phyloP scores from a whole-genome alignment of 2,888 invertebrate species.

The Eupithecia dodoneata region DNA sequence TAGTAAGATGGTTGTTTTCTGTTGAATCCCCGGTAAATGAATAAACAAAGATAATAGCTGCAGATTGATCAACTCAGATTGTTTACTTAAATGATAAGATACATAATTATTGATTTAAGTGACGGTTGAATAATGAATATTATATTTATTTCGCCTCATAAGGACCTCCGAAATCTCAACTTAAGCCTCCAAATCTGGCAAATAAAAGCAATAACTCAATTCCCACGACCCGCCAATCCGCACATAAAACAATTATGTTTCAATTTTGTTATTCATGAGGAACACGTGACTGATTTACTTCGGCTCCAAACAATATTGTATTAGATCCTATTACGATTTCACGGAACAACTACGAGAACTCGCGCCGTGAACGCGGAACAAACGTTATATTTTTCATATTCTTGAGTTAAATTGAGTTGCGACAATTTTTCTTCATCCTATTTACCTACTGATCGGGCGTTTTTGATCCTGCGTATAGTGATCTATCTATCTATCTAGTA shows the following conservation, averaged over 20 bases:
- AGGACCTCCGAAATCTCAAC: neutral
- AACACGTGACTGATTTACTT: constrained; percentile 48
- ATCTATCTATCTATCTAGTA: neutral
- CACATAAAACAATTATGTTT: constrained; percentile 47
- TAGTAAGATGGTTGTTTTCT: too few relatives aligned
- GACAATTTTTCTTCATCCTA: neutral
- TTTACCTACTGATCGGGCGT: neutral
- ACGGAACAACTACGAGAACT: constrained; percentile 4
- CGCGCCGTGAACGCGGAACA: neutral
- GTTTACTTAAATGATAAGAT: too few relatives aligned
- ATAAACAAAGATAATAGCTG: too few relatives aligned
- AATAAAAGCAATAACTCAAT: constrained; percentile 18
- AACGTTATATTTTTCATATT: neutral
- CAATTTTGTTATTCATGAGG: constrained; percentile 58
- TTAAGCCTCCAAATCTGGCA: constrained; percentile 1
- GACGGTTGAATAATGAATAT: neutral
- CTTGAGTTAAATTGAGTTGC: neutral
- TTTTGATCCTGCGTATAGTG: neutral
- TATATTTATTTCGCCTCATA: neutral
- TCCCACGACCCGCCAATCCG: constrained; percentile 5
- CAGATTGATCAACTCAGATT: neutral
- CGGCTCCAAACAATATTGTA: constrained; percentile 37
- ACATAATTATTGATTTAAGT: neutral
- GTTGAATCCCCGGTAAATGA: neutral
- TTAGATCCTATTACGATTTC: constrained; percentile 11